Conservation (phyloP, 2,888 invertebrate species). For the Cryptus viduatorius region DNA sequence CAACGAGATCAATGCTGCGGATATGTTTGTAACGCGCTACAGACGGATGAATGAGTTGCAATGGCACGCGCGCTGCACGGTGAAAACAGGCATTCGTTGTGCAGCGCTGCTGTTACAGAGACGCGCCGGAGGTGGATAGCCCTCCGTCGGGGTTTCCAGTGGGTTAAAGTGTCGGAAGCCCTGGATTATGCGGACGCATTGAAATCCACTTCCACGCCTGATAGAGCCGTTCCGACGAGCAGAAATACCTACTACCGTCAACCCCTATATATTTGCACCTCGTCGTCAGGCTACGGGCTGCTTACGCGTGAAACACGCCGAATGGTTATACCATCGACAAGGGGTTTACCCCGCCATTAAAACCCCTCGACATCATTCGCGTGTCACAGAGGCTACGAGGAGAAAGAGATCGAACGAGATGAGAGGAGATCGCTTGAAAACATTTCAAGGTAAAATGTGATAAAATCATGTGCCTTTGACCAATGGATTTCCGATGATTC, state of each 20-base stretch:
- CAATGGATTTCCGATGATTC: constrained; percentile 81
- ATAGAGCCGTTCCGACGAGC: constrained; percentile 40
- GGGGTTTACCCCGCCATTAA: constrained; percentile 58
- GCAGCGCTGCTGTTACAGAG: neutral
- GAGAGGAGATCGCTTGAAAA: constrained; percentile 41
- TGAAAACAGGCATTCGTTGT: constrained; percentile 28
- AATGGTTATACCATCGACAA: constrained; percentile 47
- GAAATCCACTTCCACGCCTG: constrained; percentile 54
- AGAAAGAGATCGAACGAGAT: constrained; percentile 16
- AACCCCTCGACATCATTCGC: constrained; percentile 58
- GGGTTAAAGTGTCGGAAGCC: constrained; percentile 61
- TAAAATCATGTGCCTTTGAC: constrained; percentile 72
- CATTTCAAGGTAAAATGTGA: constrained; percentile 60
- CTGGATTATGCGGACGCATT: constrained; percentile 58
- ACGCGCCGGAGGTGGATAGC: neutral
- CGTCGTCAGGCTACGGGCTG: constrained; percentile 26
- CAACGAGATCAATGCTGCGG: constrained; percentile 74
- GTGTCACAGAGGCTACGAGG: neutral
- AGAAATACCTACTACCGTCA: neutral
- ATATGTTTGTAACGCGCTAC: constrained; percentile 70
- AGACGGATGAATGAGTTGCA: constrained; percentile 51
- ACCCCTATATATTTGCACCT: constrained; percentile 18
- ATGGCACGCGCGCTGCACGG: constrained; percentile 41
- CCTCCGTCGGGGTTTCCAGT: constrained; percentile 40
- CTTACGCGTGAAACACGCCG: constrained; percentile 39